Evolutionary conservation across 2,888 invertebrate genomes (phyloP), one percentile per base, ranked within the genome.

Genomic region (Psococerastis gibbosa): DNA sequence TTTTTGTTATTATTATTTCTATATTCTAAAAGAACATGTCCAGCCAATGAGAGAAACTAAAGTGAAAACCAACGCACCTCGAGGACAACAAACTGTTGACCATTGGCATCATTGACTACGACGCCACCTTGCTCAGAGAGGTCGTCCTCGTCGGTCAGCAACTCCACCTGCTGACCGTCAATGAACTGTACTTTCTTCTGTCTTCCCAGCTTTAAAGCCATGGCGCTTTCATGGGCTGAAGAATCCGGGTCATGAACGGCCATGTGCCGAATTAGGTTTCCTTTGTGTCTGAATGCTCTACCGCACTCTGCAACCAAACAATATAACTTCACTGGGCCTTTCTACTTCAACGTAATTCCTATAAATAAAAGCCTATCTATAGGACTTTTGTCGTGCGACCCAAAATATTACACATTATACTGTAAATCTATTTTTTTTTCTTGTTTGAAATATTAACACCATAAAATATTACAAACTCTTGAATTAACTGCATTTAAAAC

Each of bases 221-320:
- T 63, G 17, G 78, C 77, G 47, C 76, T 73, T 54, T 81, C 77
- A 43, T 75, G 76, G 22, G 78, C 69, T 5, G 75, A 71, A 0
- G 83, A 78, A 31, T 85, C 83, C 0, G 87, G 85, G 63, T 91
- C 89, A 56, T 94, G 92, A 1, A 83, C 70, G 3, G 85, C 85
- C 73, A 92, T 75, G 57, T 94, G 92, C 1, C 92, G 70, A 55
- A 91, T 85, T 13, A 92, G 71, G 63, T 91, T 91, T 31, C 91
- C 92, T 63, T 88, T 88, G 61, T 91, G 88, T 15, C 73, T 64
- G 55, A 68, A 71, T 2, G 66, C 60, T 49, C 67, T 63, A 23
- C 62, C 61, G 55, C 55, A 55, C 43, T 55, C 54, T 43, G 43
- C 35, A 45, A 45, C 42, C 20, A 33, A 43, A 42, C 41, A 44